Percentiles rank a stretch among this genome's conserved stretches.
These are phyloP conservation scores for Leptopilina myrica DNA, from an alignment of 2,888 invertebrate genomes.

Conservation along the genomic window DNA sequence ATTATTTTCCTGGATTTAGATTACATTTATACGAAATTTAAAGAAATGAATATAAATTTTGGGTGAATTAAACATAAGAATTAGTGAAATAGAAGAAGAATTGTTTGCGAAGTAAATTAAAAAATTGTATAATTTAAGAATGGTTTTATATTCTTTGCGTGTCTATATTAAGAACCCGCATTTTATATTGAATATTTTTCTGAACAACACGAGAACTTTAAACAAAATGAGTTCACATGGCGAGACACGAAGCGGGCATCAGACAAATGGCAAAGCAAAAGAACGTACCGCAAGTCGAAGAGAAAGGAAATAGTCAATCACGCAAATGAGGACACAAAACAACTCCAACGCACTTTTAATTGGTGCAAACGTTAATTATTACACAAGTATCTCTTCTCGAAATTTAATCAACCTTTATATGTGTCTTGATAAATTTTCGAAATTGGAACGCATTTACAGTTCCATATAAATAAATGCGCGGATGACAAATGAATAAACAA, in stretches of 20 bases:
- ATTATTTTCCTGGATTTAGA: no score
- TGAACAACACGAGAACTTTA: slow-evolving; percentile 52
- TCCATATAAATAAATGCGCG: no score
- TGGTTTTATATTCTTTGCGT: no score
- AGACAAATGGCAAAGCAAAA: slow-evolving; percentile 41
- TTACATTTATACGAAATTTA: no score
- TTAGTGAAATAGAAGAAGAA: no score
- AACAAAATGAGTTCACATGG: slow-evolving; percentile 56
- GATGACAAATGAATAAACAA: background rate
- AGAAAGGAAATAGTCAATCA: slow-evolving; percentile 64
- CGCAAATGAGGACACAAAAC: slow-evolving; percentile 63
- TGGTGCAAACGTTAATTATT: slow-evolving; percentile 64
- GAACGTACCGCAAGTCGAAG: slow-evolving; percentile 42
- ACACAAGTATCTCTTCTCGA: slow-evolving; percentile 56
- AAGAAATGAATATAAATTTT: no score
- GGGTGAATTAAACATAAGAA: no score
- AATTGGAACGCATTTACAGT: background rate
- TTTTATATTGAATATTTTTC: background rate
- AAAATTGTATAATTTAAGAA: background rate
- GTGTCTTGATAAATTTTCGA: slow-evolving; percentile 51
- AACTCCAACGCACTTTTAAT: slow-evolving; percentile 60
- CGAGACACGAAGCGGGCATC: slow-evolving; percentile 41
- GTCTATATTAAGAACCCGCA: no score
- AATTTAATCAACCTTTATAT: slow-evolving; percentile 51
- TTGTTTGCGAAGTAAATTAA: background rate